These are phyloP conservation scores for Lochmaea crataegi DNA, from an alignment of 2,888 invertebrate genomes.

Conservation along the genomic window DNA sequence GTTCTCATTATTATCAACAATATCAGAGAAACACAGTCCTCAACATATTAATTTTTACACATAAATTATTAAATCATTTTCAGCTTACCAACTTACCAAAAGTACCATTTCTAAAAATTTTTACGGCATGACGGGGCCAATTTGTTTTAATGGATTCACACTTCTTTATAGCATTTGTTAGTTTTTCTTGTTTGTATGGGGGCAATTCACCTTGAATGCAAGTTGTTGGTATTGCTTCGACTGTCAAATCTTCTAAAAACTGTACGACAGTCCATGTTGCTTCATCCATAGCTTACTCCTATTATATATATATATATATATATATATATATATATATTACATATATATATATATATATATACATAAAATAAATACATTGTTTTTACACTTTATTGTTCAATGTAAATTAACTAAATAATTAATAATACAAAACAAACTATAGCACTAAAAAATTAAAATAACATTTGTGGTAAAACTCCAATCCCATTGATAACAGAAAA, in stretches of 20 bases:
- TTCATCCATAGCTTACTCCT: too few relatives aligned
- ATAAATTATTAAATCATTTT: too few relatives aligned
- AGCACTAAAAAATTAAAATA: too few relatives aligned
- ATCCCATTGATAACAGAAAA: not conserved
- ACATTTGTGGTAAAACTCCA: not conserved
- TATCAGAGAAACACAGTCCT: too few relatives aligned
- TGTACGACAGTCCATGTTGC: slow-evolving; percentile 11
- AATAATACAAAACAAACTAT: not conserved
- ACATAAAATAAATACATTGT: too few relatives aligned
- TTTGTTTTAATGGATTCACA: slow-evolving; percentile 16
- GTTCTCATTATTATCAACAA: too few relatives aligned
- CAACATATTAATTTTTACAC: too few relatives aligned
- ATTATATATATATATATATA: too few relatives aligned
- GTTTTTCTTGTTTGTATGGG: too few relatives aligned
- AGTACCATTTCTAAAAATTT: slow-evolving; percentile 24
- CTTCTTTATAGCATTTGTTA: slow-evolving; percentile 18
- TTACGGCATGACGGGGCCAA: not conserved
- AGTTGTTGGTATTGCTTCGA: slow-evolving; percentile 22
- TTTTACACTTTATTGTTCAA: not conserved
- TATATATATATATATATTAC: too few relatives aligned
- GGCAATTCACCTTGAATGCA: slow-evolving; percentile 25
- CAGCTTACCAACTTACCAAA: slow-evolving; percentile 5
- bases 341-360: too few relatives aligned
- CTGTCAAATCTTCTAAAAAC: slow-evolving; percentile 15
- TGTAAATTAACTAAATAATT: not conserved